Evolutionary conservation across 2,113 vertebrate genomes (phyloP).

Genomic region (Lycaon pictus): DNA sequence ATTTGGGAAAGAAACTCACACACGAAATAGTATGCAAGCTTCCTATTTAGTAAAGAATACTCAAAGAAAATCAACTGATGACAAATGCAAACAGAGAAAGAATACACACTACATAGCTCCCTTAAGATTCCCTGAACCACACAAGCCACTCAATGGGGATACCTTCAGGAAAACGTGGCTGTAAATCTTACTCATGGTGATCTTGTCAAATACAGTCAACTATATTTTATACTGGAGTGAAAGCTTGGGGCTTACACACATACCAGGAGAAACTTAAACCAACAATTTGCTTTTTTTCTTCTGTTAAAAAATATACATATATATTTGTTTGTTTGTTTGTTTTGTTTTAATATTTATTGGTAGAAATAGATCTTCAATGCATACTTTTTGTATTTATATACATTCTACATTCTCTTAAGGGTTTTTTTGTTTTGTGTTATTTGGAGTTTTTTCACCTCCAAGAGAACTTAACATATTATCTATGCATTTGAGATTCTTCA

Average conservation of each 20-base stretch:
- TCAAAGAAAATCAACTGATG: neutral
- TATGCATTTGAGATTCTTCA: constrained; percentile 76
- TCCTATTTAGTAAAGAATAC: neutral
- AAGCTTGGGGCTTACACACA: neutral
- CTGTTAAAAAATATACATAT: neutral
- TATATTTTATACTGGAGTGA: neutral
- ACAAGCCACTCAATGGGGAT: neutral
- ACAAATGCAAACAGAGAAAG: neutral
- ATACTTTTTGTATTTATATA: constrained; percentile 78
- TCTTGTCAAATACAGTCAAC: neutral
- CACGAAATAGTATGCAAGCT: neutral
- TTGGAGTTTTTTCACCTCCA: constrained; percentile 77
- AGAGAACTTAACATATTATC: constrained; percentile 71
- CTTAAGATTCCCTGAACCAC: neutral
- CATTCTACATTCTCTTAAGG: constrained; percentile 79
- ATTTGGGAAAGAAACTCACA: neutral
- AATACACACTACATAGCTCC: neutral
- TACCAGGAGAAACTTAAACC: neutral
- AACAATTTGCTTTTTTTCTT: neutral
- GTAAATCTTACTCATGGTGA: neutral
- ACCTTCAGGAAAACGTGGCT: neutral
- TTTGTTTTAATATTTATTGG: constrained; percentile 77
- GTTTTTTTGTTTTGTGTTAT: constrained; percentile 74
- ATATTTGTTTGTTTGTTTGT: too few species aligned
- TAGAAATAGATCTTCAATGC: constrained; percentile 81